Evolutionary conservation across 2,113 vertebrate species (phyloP).

Genomic region (Labeo rohita): DNA sequence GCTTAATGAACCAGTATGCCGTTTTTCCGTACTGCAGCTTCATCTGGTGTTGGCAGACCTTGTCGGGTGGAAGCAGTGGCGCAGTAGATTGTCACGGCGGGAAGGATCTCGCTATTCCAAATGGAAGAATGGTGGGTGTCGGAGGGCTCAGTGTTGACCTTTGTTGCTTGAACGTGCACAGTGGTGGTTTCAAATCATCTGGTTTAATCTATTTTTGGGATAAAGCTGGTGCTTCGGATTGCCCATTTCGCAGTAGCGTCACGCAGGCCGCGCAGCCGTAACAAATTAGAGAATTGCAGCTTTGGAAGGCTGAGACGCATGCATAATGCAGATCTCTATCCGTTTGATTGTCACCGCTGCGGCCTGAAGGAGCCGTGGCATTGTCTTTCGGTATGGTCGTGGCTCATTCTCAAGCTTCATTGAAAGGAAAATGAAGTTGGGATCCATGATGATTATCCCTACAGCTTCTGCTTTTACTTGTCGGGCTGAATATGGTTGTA

Average conservation of each 20-base stretch:
- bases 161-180: slow-evolving; percentile 6
- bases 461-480: slow-evolving; percentile 11
- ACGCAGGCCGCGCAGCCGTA: not conserved
- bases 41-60: not conserved
- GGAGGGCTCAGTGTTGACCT: slow-evolving; percentile 10
- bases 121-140: not conserved
- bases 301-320: slow-evolving; percentile 28
- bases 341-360: slow-evolving; percentile 40
- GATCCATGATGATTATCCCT: slow-evolving; percentile 31
- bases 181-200: slow-evolving; percentile 6
- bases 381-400: slow-evolving; percentile 35
- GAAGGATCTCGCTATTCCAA: slow-evolving; percentile 10
- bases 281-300: slow-evolving; percentile 52
- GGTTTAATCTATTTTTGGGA: not conserved
- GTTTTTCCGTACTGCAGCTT: not conserved
- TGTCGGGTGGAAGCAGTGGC: not conserved
- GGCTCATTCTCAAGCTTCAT: slow-evolving; percentile 14
- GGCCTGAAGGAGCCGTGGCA: slow-evolving; percentile 27
- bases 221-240: not conserved
- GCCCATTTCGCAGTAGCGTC: slow-evolving; percentile 16
- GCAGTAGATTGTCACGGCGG: not conserved
- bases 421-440: not conserved
- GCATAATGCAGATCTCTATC: slow-evolving; percentile 50
- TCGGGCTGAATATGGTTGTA: slow-evolving; percentile 38
- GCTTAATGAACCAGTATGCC: not conserved